A percentile compares a stretch with the other conserved stretches of the same genome.
Conservation (phyloP, 2,797 vertebrate species). For the Cephalopachus bancanus region DNA sequence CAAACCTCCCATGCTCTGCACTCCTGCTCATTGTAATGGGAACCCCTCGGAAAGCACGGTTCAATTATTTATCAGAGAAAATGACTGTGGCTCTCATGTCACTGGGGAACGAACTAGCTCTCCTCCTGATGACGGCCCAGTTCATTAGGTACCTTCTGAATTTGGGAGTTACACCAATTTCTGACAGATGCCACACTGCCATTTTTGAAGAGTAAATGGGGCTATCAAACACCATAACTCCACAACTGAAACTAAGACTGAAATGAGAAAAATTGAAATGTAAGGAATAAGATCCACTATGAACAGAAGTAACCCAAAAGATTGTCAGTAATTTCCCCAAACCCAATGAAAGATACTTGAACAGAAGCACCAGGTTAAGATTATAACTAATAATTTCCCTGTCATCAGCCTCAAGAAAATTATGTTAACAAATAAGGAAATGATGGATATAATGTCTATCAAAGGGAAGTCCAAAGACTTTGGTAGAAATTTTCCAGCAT, state of each 20-base stretch:
- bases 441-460: not conserved
- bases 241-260: not conserved
- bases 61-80: constrained; percentile 92
- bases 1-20: constrained; percentile 77
- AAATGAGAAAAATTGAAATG: not conserved
- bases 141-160: constrained; percentile 63
- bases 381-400: constrained; percentile 5
- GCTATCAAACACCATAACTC: not conserved
- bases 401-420: not conserved
- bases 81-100: constrained; percentile 87
- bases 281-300: not conserved
- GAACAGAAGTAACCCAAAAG: not conserved
- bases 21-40: constrained; percentile 85
- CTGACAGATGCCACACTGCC: constrained; percentile 31
- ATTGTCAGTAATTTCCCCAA: not conserved
- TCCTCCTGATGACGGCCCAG: constrained; percentile 57
- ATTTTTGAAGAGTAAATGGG: not conserved
- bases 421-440: not conserved
- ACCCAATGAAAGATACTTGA: not conserved
- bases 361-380: constrained; percentile 1
- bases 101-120: constrained; percentile 47
- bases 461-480: not conserved
- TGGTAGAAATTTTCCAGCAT: not conserved
- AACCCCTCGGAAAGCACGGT: constrained; percentile 78
- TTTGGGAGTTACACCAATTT: constrained; percentile 17